Evolutionary conservation across 2,797 vertebrate genomes (phyloP), one percentile per base, ranked within the genome.

Genomic region (Lindbergichthys nudifrons): DNA sequence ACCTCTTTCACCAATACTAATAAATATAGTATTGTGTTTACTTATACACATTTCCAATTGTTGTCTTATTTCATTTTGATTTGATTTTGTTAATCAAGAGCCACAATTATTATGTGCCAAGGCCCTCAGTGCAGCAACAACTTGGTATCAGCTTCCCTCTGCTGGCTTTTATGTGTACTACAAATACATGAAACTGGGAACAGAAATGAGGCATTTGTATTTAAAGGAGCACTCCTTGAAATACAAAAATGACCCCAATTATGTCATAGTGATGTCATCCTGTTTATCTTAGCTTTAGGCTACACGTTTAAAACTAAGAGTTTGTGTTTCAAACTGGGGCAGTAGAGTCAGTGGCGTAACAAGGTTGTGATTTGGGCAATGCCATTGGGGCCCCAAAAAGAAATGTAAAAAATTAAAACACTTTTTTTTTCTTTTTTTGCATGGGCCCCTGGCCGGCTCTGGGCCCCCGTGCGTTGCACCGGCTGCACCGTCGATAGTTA

Each of bases 131-230:
- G 48, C 62, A 52, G 50, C 11, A 11, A 30, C 30, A 58, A 21
- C 39, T 63, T 68, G n/a, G 63, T 48, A 0, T 30, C 42, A 5
- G 56, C 71, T 62, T 83, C 85, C 82, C 61, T 60, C 88, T 89
- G 81, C 76, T 86, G 88, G 75, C 32, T 26, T 0, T 8, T 21
- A 5, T 51, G 26, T 62, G 54, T 58, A 78, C 32, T 58, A 48
- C 65, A 81, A 3, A 48, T 10, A 46, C 10, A 36, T 48, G 16
- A 43, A 51, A 73, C 23, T 10, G 5, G 10, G 9, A 47, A 45
- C 30, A 43, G 26, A 41, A 5, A 18, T 0, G 1, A 1, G 19
- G 19, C 1, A 2, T 59, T 18, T 47, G 8, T 14, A 7, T 32
- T 60, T 18, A 36, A 15, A 54, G n/a, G 13, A 18, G 9, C 5